Conservation (phyloP, 2,888 invertebrate species). For the Drosophila siamana region DNA sequence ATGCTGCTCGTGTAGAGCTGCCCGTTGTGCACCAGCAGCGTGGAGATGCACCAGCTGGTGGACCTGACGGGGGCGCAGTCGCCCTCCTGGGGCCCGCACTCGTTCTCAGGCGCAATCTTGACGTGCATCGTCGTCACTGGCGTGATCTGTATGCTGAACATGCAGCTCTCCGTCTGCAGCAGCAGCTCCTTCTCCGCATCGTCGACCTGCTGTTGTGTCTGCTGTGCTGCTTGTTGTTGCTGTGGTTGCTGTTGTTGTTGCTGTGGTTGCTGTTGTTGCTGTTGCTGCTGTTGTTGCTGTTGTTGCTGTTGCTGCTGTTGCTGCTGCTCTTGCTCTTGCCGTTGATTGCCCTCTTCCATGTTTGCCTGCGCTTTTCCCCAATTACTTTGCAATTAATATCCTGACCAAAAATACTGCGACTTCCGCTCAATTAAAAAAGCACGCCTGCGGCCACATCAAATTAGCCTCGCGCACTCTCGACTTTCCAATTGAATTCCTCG, state of each 20-base stretch:
- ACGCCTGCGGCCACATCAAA: conserved; percentile 37
- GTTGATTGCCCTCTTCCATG: conserved; percentile 2
- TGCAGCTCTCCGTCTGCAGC: neutral
- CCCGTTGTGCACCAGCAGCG: conserved; percentile 28
- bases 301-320: neutral
- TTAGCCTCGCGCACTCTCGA: neutral
- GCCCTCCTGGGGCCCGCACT: no score
- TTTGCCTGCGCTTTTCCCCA: neutral
- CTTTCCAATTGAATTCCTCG: neutral
- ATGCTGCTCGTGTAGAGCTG: conserved; percentile 17
- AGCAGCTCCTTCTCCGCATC: conserved; percentile 3
- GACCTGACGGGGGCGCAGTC: neutral
- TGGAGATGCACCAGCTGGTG: conserved; percentile 34
- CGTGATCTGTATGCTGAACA: conserved; percentile 11
- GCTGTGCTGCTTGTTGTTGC: neutral
- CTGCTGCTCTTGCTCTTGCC: neutral
- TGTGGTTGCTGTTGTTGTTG: neutral
- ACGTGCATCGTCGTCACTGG: conserved; percentile 23
- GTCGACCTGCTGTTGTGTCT: neutral
- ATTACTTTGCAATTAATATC: conserved; percentile 34
- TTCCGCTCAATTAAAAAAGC: conserved; percentile 43
- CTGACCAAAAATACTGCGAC: neutral
- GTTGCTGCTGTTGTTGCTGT: no score
- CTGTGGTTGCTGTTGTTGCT: no score
- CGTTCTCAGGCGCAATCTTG: conserved; percentile 2